These are phyloP conservation scores for Oligia latruncula DNA, from an alignment of 2,888 invertebrate species.

Conservation along the genomic window DNA sequence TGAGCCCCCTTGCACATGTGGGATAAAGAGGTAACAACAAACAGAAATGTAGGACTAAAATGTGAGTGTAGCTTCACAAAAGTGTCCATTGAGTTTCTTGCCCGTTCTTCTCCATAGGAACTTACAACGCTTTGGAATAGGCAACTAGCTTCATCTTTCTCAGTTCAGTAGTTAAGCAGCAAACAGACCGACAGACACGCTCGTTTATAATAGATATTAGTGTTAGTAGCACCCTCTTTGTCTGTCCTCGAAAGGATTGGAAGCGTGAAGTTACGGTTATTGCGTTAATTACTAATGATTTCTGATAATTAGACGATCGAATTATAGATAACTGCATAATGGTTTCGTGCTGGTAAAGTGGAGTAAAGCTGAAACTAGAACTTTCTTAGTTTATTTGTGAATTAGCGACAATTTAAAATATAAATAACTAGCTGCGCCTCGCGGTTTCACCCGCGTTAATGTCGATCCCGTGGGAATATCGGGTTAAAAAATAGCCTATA, in stretches of 20 bases:
- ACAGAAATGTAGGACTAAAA: neutral
- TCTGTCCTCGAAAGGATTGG: slow-evolving; percentile 48
- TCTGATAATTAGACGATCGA: slow-evolving; percentile 54
- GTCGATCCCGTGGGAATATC: too few species aligned
- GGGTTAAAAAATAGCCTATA: too few species aligned
- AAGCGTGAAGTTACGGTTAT: slow-evolving; percentile 57
- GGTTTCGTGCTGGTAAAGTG: slow-evolving; percentile 1
- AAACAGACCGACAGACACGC: slow-evolving; percentile 24
- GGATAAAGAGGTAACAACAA: neutral
- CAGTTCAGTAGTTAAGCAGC: slow-evolving; percentile 10
- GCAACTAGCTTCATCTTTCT: neutral
- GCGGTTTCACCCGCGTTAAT: too few species aligned
- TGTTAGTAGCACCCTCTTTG: slow-evolving; percentile 41
- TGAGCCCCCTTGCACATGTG: neutral
- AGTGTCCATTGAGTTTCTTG: neutral
- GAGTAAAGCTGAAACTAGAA: slow-evolving; percentile 7
- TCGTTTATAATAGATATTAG: slow-evolving; percentile 22
- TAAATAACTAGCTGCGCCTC: too few species aligned
- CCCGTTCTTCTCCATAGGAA: neutral
- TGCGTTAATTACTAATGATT: slow-evolving; percentile 52
- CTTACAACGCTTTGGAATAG: neutral
- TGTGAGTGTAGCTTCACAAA: neutral
- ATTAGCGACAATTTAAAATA: too few species aligned
- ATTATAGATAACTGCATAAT: slow-evolving; percentile 45
- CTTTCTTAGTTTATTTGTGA: neutral